Evolutionary conservation across 2,888 invertebrate genomes (phyloP).

Genomic region (Epistrophe grossulariae): DNA sequence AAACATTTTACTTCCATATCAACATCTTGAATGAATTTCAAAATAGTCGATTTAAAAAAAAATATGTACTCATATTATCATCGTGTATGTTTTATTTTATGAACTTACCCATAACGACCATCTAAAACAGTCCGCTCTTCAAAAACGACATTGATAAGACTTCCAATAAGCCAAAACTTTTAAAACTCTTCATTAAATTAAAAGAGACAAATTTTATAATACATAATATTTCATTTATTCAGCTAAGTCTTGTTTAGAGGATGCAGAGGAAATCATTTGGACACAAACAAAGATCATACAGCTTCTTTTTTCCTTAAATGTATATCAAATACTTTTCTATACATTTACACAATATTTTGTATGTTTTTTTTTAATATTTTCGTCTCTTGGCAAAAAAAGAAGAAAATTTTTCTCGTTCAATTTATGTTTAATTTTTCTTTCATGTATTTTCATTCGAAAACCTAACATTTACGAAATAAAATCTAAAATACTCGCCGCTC

Average conservation of each 20-base stretch:
- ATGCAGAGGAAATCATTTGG: conserved; percentile 49
- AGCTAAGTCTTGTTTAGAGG: conserved; percentile 60
- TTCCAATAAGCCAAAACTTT: background rate
- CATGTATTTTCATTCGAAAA: conserved; percentile 52
- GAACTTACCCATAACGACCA: no score
- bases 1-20: no score
- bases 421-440: conserved; percentile 36
- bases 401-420: conserved; percentile 51
- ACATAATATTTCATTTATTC: conserved; percentile 62
- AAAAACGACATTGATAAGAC: no score
- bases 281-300: conserved; percentile 53
- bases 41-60: no score
- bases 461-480: conserved; percentile 74
- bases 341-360: conserved; percentile 26
- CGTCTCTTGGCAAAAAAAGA: conserved; percentile 54
- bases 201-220: conserved; percentile 50
- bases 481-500: conserved; percentile 71
- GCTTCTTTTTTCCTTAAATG: conserved; percentile 46
- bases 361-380: conserved; percentile 48
- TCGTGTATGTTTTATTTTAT: no score
- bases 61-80: no score
- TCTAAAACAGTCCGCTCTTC: no score
- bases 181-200: background rate
- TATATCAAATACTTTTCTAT: conserved; percentile 63
- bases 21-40: no score